These are phyloP conservation scores for Boleophthalmus pectinirostris DNA, from an alignment of 2,113 vertebrate genomes.

Conservation along the genomic window DNA sequence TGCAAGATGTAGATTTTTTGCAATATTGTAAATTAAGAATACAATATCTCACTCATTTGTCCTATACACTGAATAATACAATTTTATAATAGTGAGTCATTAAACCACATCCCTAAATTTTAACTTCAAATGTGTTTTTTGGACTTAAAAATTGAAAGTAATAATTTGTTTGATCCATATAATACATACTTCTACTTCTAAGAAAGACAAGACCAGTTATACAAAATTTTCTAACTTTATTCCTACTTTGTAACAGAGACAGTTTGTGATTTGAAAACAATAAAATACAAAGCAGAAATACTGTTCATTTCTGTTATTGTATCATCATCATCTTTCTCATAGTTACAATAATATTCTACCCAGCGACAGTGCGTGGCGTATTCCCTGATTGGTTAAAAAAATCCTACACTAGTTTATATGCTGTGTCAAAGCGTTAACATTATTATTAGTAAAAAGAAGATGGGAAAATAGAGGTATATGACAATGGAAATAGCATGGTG, in stretches of 20 bases:
- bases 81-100: too few relatives aligned
- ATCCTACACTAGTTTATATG: constrained; percentile 49
- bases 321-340: constrained; percentile 18
- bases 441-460: constrained; percentile 55
- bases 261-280: constrained; percentile 66
- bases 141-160: too few relatives aligned
- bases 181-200: neutral
- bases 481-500: constrained; percentile 37
- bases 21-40: too few relatives aligned
- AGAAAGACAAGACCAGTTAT: constrained; percentile 52
- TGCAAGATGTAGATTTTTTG: too few relatives aligned
- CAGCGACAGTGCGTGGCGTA: constrained; percentile 73
- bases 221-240: constrained; percentile 74
- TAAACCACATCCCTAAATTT: too few relatives aligned
- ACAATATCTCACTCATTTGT: too few relatives aligned
- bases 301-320: constrained; percentile 32
- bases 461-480: constrained; percentile 36
- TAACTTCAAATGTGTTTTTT: too few relatives aligned
- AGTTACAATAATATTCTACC: constrained; percentile 56
- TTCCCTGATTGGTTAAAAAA: constrained; percentile 75
- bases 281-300: constrained; percentile 66
- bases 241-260: constrained; percentile 73
- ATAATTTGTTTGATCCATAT: too few relatives aligned
- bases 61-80: too few relatives aligned
- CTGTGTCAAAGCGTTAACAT: constrained; percentile 46